Base-by-base conservation (phyloP, 2,113 vertebrate genomes). In the Syngnathus floridae region DNA sequence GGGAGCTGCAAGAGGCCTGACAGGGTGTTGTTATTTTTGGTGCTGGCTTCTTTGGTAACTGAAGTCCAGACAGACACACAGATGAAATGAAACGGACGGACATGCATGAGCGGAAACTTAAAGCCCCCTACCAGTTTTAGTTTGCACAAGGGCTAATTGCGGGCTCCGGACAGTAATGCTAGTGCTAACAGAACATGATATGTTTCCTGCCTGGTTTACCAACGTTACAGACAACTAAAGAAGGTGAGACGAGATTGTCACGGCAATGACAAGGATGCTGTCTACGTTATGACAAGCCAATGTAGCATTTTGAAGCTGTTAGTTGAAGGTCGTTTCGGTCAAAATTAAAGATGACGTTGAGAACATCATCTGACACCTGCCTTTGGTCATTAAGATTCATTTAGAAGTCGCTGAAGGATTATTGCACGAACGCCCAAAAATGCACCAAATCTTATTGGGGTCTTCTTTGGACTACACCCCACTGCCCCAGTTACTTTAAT, bases 21-120 rank as follows among this genome's bases (percentile, higher is more conserved):
- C 72, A 70, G 66, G 40, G 70, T 69, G 82, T 72, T 79, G 84
- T 85, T 86, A 86, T 87, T 89, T 89, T 84, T 83, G 80, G 86
- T 84, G 48, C 45, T 0, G 49, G 69, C 70, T 67, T 85, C 79
- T 84, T 72, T 55, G 77, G 76, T 82, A 79, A 86, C 81, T 71
- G 16, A 68, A 75, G 67, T 67, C 64, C 74, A 70, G 69, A 76
- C 77, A 72, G 61, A 65, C 62, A 62, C 64, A 72, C 67, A 61
- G 68, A 68, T 55, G 16, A 52, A 61, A 40, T 64, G 14, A 17
- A 4, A 55, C 22, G 55, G 59, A 72, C 35, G 41, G 62, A 45
- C 51, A 35, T 14, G 49, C 37, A 55, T 31, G 21, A 72, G 17
- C 61, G 70, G 45, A 76, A 65, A 70, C 59, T 66, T 72, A 26